Evolutionary conservation across 53 echinoderm and acorn worm genomes (phyloP).

Genomic region (Actinopyga echinites): DNA sequence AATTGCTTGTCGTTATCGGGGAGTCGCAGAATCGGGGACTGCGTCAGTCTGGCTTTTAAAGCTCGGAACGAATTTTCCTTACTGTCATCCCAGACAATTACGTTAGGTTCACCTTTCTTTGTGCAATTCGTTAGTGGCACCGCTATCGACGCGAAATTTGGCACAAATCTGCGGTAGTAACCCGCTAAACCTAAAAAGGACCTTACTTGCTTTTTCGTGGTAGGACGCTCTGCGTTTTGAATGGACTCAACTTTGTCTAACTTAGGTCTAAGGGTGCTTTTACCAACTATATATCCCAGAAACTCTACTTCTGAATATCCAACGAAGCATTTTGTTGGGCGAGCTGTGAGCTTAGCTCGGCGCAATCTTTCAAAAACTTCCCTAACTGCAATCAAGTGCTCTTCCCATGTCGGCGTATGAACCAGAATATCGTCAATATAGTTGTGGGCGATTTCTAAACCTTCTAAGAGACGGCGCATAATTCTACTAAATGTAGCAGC

Average conservation of each 20-base stretch:
- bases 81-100: slow-evolving; percentile 5
- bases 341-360: slow-evolving; percentile 25
- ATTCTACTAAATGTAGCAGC: slow-evolving; percentile 53
- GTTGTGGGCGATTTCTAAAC: slow-evolving; percentile 17
- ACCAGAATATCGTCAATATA: slow-evolving; percentile 47
- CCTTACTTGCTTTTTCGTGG: slow-evolving; percentile 37
- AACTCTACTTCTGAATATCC: slow-evolving; percentile 21
- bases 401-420: slow-evolving; percentile 44
- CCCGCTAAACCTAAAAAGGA: slow-evolving; percentile 46
- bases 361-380: slow-evolving; percentile 12
- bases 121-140: slow-evolving; percentile 35
- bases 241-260: slow-evolving; percentile 26
- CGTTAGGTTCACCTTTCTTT: slow-evolving; percentile 9
- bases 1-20: slow-evolving; percentile 36
- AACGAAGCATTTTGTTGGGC: slow-evolving; percentile 35
- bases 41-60: neutral
- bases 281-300: slow-evolving; percentile 38
- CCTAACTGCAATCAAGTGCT: slow-evolving; percentile 3
- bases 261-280: slow-evolving; percentile 27
- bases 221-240: slow-evolving; percentile 39
- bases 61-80: slow-evolving; percentile 13
- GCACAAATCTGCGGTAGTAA: slow-evolving; percentile 45
- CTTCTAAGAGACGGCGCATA: slow-evolving; percentile 41
- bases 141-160: slow-evolving; percentile 40
- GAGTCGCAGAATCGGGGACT: slow-evolving; percentile 15